Conservation (phyloP, 2,888 invertebrate species). For the Morpho achilles region DNA sequence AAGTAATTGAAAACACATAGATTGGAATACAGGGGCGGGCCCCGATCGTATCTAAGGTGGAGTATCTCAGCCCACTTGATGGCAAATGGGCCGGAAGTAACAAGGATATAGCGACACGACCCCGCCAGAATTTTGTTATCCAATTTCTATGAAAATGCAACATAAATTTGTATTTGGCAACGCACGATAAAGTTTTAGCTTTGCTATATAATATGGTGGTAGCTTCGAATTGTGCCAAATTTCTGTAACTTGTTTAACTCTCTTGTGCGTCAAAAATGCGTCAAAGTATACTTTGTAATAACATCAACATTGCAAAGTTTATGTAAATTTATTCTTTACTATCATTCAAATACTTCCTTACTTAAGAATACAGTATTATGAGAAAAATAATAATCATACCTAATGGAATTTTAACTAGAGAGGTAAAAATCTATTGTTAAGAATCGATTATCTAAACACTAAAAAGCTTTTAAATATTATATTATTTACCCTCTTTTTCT, state of each 20-base stretch:
- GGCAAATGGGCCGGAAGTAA: constrained; percentile 70
- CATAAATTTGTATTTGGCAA: constrained; percentile 44
- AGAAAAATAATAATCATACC: too few species aligned
- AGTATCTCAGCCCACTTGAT: constrained; percentile 73
- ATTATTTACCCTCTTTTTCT: too few species aligned
- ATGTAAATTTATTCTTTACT: too few species aligned
- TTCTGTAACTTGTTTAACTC: neutral
- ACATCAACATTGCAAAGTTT: too few species aligned
- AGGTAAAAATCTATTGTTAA: too few species aligned
- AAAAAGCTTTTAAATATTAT: too few species aligned
- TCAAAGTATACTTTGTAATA: too few species aligned
- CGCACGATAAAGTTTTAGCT: constrained; percentile 24
- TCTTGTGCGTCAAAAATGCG: too few species aligned
- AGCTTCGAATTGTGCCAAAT: constrained; percentile 7
- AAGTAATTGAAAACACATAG: constrained; percentile 63
- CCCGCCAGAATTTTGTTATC: constrained; percentile 57
- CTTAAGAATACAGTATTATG: too few species aligned
- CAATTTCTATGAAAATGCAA: constrained; percentile 49
- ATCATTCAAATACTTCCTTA: too few species aligned
- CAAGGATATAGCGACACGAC: constrained; percentile 60
- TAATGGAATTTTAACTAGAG: too few species aligned
- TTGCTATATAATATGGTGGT: constrained; percentile 9
- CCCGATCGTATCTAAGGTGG: constrained; percentile 67
- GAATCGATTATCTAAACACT: too few species aligned
- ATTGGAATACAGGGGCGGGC: constrained; percentile 46